Base-by-base conservation (phyloP, 2,888 invertebrate genomes). In the Clitarchus hookeri region DNA sequence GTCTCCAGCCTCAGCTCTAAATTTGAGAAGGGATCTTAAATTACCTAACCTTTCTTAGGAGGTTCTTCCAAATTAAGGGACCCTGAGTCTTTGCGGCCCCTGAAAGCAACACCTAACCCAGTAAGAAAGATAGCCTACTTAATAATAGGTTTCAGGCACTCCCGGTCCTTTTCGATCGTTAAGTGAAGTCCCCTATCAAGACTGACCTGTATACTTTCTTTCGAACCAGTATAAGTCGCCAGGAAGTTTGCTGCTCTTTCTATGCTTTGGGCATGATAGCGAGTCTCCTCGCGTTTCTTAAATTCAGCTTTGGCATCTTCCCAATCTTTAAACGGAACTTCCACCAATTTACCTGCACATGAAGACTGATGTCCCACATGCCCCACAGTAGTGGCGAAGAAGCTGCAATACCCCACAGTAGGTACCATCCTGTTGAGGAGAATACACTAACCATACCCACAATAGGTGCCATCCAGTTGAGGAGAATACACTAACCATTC, bases 51-150 rank as follows among this genome's bases (percentile, higher is more conserved):
- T 65, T 65, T 65, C n/a, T 65, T 65, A 6, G 65, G 65, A 65
- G 65, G 65, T n/a, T 65, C 65, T 65, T 65, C 65, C 65, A 65
- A 65, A 65, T 65, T 65, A 65, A 23, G 65, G 65, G 65, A 23
- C 16, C 65, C 65, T 65, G 65, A 65, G n/a, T 65, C 65, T 65
- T 65, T 11, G n/a, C 16, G 65, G 65, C 65, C n/a, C 16, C 65
- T 65, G 16, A 65, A 65, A 19, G 65, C 2, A 65, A 23, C 16
- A n/a, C 65, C 65, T 6, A 65, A 65, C 65, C 23, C 16, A 8
- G n/a, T 23, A 65, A 65, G 65, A 23, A 65, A 65, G 16, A 65
- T 65, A 65, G 65, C 65, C 8, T 1, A n/a, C 65, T 65, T n/a
- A 65, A 23, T 65, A 65, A 65, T 65, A 65, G 65, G 65, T 65